A percentile compares a stretch with the other conserved stretches of the same genome.
These are phyloP conservation scores for Rotaria sp. DNA, from an alignment of 2,888 invertebrate genomes.

Conservation along the genomic window DNA sequence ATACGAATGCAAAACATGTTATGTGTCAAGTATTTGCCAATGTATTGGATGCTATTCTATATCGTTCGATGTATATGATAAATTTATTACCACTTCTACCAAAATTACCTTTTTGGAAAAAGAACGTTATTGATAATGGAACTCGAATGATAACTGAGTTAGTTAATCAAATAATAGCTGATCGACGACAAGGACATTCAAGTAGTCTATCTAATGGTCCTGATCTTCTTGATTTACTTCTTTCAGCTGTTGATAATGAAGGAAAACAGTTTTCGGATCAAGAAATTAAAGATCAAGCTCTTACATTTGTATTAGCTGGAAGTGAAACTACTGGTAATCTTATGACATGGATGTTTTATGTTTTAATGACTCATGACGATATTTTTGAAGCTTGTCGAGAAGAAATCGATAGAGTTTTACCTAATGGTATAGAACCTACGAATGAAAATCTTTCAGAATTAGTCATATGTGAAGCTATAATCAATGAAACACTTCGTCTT, in stretches of 20 bases:
- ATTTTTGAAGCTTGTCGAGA: neutral
- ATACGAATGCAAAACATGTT: neutral
- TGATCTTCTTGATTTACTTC: too few relatives aligned
- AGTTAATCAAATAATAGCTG: too few relatives aligned
- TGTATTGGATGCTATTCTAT: neutral
- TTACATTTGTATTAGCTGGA: neutral
- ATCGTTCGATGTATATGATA: neutral
- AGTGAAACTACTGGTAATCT: conserved; percentile 10
- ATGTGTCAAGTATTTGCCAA: neutral
- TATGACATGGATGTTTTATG: neutral
- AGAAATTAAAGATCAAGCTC: too few relatives aligned
- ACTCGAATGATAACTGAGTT: too few relatives aligned
- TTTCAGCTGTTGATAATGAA: too few relatives aligned
- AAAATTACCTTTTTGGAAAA: neutral
- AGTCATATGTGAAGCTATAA: neutral
- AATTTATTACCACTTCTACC: neutral
- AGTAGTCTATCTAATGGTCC: too few relatives aligned
- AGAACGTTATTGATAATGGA: too few relatives aligned
- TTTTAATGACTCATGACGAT: neutral
- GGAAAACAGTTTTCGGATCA: too few relatives aligned
- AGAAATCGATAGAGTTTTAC: neutral
- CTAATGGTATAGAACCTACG: neutral
- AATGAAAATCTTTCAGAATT: neutral
- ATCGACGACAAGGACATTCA: too few relatives aligned
- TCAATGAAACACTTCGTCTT: neutral